Percentiles rank a stretch among this genome's conserved stretches.
Evolutionary conservation across 2,888 invertebrate species (phyloP).

Genomic region (Gastrophysa polygoni): DNA sequence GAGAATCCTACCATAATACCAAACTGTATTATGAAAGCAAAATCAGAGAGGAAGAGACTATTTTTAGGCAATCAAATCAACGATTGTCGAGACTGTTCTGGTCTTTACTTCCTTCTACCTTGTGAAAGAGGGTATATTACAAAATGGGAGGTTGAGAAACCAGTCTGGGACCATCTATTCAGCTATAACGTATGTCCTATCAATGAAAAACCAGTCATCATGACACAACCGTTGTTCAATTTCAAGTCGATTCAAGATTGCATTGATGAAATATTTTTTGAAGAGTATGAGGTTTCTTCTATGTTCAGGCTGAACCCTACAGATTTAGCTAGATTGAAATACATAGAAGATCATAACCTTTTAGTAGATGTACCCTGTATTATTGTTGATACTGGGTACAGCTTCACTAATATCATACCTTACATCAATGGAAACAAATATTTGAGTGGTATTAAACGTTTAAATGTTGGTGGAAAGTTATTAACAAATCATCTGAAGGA

Average conservation of each 20-base stretch:
- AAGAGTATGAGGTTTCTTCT: conserved; percentile 92
- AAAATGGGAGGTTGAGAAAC: conserved; percentile 96
- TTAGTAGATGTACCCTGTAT: conserved; percentile 56
- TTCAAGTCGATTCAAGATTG: conserved; percentile 92
- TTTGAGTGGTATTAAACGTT: conserved; percentile 73
- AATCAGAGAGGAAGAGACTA: conserved; percentile 90
- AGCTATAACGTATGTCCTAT: conserved; percentile 84
- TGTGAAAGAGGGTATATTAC: conserved; percentile 94
- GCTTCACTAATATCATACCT: conserved; percentile 93
- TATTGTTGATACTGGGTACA: conserved; percentile 93
- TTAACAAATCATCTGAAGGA: conserved; percentile 98
- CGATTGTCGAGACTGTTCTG: conserved; percentile 94
- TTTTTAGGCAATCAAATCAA: conserved; percentile 95
- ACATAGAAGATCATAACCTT: conserved; percentile 34
- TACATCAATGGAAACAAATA: conserved; percentile 74
- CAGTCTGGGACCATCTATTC: conserved; percentile 95
- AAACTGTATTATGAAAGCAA: conserved; percentile 98
- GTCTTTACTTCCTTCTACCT: conserved; percentile 90
- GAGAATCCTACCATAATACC: conserved; percentile 78
- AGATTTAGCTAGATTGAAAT: conserved; percentile 66
- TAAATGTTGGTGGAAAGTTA: conserved; percentile 94
- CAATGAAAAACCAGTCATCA: conserved; percentile 77
- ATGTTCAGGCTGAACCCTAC: conserved; percentile 81
- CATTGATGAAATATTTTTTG: conserved; percentile 95
- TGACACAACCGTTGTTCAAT: conserved; percentile 95